Percentiles rank a stretch among this genome's conserved stretches.
Conservation (phyloP, 2,797 vertebrate genomes). For the Chloroceryle inda region DNA sequence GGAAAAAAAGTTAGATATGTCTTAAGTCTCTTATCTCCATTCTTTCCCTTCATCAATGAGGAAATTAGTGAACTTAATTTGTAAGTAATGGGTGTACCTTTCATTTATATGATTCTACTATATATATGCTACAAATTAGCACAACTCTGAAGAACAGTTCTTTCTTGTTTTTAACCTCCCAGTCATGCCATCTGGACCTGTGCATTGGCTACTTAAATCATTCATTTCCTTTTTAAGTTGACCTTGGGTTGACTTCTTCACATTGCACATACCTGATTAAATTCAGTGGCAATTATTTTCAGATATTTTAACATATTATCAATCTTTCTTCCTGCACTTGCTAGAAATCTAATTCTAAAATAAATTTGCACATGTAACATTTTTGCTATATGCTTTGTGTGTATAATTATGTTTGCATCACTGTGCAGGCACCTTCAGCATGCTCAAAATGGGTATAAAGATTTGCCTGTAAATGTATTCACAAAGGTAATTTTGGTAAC, state of each 20-base stretch:
- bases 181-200: slow-evolving; percentile 7
- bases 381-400: background rate
- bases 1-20: background rate
- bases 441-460: background rate
- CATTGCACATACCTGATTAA: slow-evolving; percentile 41
- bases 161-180: slow-evolving; percentile 16
- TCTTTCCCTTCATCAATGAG: background rate
- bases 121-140: background rate
- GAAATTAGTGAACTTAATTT: background rate
- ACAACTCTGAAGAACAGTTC: background rate
- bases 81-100: background rate
- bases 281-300: slow-evolving; percentile 50
- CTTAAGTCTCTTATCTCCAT: background rate
- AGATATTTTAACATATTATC: slow-evolving; percentile 14
- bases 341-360: slow-evolving; percentile 46
- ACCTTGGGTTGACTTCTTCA: slow-evolving; percentile 32
- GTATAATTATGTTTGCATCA: background rate
- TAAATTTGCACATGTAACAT: background rate
- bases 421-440: background rate
- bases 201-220: background rate
- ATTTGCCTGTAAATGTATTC: background rate
- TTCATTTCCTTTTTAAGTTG: slow-evolving; percentile 41
- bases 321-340: background rate
- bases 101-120: background rate
- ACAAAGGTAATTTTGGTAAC: background rate